These are phyloP conservation scores for Scaptomyza montana DNA, from an alignment of 1,140 invertebrate genomes.

Conservation along the genomic window DNA sequence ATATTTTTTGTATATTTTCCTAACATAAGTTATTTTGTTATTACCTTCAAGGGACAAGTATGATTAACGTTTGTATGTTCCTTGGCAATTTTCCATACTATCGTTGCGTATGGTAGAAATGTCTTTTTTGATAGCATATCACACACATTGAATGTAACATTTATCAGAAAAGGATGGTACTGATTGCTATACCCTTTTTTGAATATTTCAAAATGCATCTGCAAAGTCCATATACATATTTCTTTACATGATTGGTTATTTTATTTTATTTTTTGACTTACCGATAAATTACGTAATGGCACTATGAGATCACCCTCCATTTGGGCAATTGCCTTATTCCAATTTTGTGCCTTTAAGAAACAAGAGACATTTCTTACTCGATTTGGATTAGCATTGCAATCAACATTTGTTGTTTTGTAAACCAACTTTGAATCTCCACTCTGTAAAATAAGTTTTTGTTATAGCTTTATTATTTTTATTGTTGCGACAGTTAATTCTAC, in stretches of 20 bases:
- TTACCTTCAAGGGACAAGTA: constrained; percentile 35
- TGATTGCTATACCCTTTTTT: constrained; percentile 39
- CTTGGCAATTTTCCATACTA: constrained; percentile 10
- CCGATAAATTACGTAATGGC: constrained; percentile 35
- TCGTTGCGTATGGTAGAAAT: constrained; percentile 17
- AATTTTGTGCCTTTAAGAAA: constrained; percentile 30
- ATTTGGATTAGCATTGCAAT: constrained; percentile 15
- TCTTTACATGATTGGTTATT: neutral
- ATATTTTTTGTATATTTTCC: neutral
- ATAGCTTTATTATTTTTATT: no score
- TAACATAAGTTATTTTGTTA: neutral
- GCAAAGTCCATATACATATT: neutral
- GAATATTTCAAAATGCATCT: constrained; percentile 20
- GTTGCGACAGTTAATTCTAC: no score
- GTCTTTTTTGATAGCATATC: constrained; percentile 31
- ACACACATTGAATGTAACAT: constrained; percentile 36
- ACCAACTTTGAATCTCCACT: neutral
- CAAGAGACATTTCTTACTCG: constrained; percentile 17
- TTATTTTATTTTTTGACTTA: neutral
- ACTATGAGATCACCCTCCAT: constrained; percentile 35
- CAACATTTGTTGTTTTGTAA: constrained; percentile 37
- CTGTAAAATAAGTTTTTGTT: constrained; percentile 3
- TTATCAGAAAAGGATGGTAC: constrained; percentile 39
- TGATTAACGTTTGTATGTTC: constrained; percentile 47
- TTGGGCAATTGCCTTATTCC: constrained; percentile 29